These are phyloP conservation scores for Rhaphigaster nebulosa DNA, from an alignment of 2,888 invertebrate species.

Conservation along the genomic window DNA sequence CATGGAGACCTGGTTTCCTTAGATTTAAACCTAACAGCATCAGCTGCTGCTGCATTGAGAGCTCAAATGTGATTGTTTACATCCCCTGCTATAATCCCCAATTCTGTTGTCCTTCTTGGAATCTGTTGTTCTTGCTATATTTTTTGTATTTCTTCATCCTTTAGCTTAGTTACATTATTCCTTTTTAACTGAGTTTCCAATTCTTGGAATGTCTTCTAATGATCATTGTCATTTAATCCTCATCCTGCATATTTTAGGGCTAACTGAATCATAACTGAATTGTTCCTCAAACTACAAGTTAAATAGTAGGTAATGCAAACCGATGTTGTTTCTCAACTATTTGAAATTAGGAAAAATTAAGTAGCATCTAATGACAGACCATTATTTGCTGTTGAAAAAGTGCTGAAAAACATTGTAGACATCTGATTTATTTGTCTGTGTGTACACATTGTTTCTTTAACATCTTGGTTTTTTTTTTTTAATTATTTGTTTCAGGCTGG, in stretches of 20 bases:
- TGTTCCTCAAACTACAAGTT: not conserved
- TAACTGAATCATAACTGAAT: not conserved
- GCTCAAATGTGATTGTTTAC: not conserved
- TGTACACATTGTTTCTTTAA: not conserved
- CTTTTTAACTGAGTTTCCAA: not conserved
- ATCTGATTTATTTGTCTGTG: not conserved
- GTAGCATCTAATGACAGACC: not conserved
- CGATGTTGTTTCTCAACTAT: not conserved
- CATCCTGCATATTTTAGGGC: not conserved
- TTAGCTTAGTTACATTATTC: not conserved
- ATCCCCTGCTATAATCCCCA: no score
- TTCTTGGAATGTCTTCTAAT: not conserved
- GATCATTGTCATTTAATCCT: not conserved
- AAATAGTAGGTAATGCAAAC: not conserved
- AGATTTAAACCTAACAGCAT: not conserved
- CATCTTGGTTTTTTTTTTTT: not conserved
- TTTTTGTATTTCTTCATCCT: not conserved
- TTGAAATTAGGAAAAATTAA: not conserved
- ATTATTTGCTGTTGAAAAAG: not conserved
- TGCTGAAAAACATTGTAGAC: not conserved
- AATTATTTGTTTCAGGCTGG: slow-evolving; percentile 37
- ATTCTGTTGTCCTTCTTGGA: not conserved
- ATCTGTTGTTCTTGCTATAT: not conserved
- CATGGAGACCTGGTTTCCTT: not conserved
- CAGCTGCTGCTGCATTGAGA: not conserved